Base-by-base conservation (phyloP, 2,888 invertebrate genomes). In the Lypha dubia region DNA sequence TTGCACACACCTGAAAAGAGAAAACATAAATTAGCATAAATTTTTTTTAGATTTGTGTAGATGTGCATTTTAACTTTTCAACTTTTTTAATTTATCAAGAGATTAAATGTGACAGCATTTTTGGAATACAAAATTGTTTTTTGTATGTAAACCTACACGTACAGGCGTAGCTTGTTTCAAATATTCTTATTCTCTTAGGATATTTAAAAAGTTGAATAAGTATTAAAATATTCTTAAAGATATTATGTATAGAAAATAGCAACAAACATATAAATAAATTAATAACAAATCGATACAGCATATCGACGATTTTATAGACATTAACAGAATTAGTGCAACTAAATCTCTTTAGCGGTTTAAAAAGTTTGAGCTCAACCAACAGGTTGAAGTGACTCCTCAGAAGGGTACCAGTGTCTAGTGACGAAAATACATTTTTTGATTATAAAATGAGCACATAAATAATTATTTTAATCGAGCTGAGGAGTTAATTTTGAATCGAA, bases 1-100 rank as follows among this genome's bases (percentile, higher is more conserved):
- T 67, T 13, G n/a, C n/a, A n/a, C n/a, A n/a, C 51, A 73, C 67
- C 82, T 83, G 82, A n/a, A 77, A 83, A 49, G 41, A 77, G 38
- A 53, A 46, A 71, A 73, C 28, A 28, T 4, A 53, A 3, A 49
- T 67, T 62, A 32, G 6, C 13, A 70, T 11, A 70, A 46, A 82
- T 58, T 65, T 76, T 28, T 56, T 44, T 13, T 3, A 46, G 13
- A 67, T 74, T 74, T 58, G 38, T 63, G n/a, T 28, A n/a, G n/a
- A n/a, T n/a, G 28, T 38, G 41, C 74, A n/a, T 75, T 51, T 28
- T 58, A 71, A 58, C 46, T 65, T 76, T 70, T 28, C 13, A 62
- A 51, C 20, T 79, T 79, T 75, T 75, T 63, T 76, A 35, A 70
- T 70, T 74, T 75, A 79, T 79, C 73, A 49, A 73, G 65, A 79